These are phyloP conservation scores for Megaceryle alcyon DNA, from an alignment of 2,797 vertebrate genomes.

Conservation along the genomic window DNA sequence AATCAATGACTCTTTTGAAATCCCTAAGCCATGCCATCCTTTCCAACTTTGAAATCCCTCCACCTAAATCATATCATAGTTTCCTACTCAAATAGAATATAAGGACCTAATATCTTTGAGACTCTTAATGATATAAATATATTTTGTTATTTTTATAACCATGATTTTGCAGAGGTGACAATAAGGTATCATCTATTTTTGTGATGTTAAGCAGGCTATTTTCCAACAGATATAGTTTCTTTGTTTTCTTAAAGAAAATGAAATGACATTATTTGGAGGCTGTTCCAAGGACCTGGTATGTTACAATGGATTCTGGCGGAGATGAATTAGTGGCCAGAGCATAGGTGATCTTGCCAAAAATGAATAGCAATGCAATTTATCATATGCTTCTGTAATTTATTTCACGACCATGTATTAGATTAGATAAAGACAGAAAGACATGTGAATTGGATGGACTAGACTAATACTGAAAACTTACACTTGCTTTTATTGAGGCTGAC, in stretches of 20 bases:
- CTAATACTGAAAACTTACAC: slow-evolving; percentile 41
- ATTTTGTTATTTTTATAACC: neutral
- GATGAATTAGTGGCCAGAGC: slow-evolving; percentile 56
- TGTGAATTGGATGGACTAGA: slow-evolving; percentile 50
- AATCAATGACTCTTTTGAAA: neutral
- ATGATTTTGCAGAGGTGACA: neutral
- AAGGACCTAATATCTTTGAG: neutral
- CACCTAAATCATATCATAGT: neutral
- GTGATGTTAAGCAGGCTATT: neutral
- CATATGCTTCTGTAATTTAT: slow-evolving; percentile 59
- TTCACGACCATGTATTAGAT: slow-evolving; percentile 59
- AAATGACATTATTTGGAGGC: neutral
- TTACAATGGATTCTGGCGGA: slow-evolving; percentile 7
- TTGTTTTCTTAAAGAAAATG: slow-evolving; percentile 28
- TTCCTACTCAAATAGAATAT: neutral
- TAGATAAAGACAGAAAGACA: slow-evolving; percentile 66
- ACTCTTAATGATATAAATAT: neutral
- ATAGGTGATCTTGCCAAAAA: slow-evolving; percentile 63
- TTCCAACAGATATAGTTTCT: slow-evolving; percentile 10
- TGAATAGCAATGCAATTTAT: slow-evolving; percentile 64
- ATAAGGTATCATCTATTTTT: neutral
- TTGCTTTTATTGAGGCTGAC: slow-evolving; percentile 62
- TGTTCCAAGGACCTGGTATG: slow-evolving; percentile 7
- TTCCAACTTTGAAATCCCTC: neutral
- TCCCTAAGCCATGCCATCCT: neutral